Evolutionary conservation across 2,797 vertebrate species (phyloP), one percentile per base, ranked within the genome.

Genomic region (Phylloscopus collybita): DNA sequence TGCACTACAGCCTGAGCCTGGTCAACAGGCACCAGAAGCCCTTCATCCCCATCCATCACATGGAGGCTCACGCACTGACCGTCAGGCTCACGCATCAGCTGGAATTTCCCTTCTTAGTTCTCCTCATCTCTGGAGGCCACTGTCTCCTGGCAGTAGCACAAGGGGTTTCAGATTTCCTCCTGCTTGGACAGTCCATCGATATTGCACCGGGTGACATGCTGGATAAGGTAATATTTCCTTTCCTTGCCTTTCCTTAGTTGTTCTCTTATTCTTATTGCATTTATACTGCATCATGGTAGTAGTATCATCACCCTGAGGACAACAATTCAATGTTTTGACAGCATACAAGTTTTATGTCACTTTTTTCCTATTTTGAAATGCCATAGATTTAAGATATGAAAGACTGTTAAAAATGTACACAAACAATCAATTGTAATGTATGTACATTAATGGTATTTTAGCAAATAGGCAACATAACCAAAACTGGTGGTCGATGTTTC

Each of bases 21-120:
- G 98, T 99, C 51, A 96, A 92, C 59, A 96, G 64, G 45, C 97
- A 99, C 80, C 86, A 98, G 92, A 99, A 98, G 92, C 98, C 98
- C 0, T 99, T 99, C 95, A 99, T 99, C 85, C 99, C 99, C 71
- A 98, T 99, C 86, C 99, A 99, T 91, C 99, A 99, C 95, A 99
- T 99, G 99, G 99, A 99, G 84, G 99, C 99, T 23, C 99, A 99
- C 2, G 99, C 99, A 2, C 98, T 99, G 49, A 99, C 99, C 4
- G 67, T 98, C 90, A 98, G 99, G 85, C 98, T 99, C 97, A 98
- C 98, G 0, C 97, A 98, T 16, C 96, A 88, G 1, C 95, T 99
- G 13, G 93, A 98, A 16, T 99, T 99, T 91, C 99, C 99, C 15
- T 99, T 99, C 95, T 98, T 99, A 59, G 99, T 99, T 20, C 98